Conservation (phyloP, 2,113 vertebrate genomes). For the Pampusana beccarii region DNA sequence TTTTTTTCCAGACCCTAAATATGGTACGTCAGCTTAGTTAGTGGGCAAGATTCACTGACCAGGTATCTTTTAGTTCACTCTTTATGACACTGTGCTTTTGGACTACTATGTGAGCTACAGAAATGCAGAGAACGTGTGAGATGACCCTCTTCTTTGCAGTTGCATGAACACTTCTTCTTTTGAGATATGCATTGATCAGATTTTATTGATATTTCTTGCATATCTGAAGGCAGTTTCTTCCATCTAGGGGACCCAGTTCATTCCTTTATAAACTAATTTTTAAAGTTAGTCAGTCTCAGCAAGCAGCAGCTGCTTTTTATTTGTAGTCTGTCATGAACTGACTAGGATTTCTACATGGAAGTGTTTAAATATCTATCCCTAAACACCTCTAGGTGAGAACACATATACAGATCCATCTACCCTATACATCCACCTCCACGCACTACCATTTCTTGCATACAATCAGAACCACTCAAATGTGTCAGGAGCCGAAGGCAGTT, state of each 20-base stretch:
- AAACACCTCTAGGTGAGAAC: slow-evolving; percentile 1
- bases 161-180: neutral
- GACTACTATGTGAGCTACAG: neutral
- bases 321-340: neutral
- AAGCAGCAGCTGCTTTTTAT: slow-evolving; percentile 4
- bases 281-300: slow-evolving; percentile 4
- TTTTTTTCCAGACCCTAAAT: neutral
- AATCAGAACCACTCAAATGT: neutral
- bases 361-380: slow-evolving; percentile 21
- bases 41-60: neutral
- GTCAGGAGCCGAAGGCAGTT: neutral
- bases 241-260: neutral
- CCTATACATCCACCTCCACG: neutral
- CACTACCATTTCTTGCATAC: neutral
- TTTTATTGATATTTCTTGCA: neutral
- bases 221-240: slow-evolving; percentile 2
- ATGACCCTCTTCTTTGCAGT: neutral
- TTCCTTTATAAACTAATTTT: slow-evolving; percentile 3
- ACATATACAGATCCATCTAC: neutral
- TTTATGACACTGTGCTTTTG: neutral
- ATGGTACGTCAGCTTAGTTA: neutral
- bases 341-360: neutral
- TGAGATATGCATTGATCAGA: slow-evolving; percentile 9
- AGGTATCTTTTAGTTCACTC: neutral
- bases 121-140: neutral